These are phyloP conservation scores for Dreissena rostriformis DNA, from an alignment of 1,140 invertebrate genomes.

Conservation along the genomic window DNA sequence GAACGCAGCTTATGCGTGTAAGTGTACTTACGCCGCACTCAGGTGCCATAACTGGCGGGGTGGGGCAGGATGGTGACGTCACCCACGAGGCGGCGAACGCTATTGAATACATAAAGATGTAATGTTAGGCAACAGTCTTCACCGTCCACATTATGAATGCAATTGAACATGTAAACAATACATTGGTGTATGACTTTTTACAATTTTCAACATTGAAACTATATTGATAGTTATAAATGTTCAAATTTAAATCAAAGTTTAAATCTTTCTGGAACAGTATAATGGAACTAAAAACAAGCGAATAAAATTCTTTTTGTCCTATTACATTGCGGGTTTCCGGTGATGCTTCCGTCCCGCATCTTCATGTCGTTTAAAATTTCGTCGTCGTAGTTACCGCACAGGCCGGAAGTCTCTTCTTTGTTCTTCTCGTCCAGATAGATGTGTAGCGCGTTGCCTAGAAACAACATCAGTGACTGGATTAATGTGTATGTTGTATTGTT, in stretches of 20 bases:
- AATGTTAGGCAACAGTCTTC: too few relatives aligned
- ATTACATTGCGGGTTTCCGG: background rate
- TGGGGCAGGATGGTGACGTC: background rate
- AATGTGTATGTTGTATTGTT: too few relatives aligned
- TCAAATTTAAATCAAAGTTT: too few relatives aligned
- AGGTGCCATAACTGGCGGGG: background rate
- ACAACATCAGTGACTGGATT: too few relatives aligned
- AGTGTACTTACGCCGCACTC: background rate
- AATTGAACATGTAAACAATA: too few relatives aligned
- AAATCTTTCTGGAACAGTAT: too few relatives aligned
- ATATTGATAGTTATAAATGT: too few relatives aligned
- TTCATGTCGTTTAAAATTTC: background rate
- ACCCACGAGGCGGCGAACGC: background rate
- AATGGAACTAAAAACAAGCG: too few relatives aligned
- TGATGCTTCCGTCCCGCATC: background rate
- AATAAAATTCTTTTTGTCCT: background rate
- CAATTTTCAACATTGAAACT: too few relatives aligned
- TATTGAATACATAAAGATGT: background rate
- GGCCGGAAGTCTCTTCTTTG: background rate
- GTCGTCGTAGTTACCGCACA: slow-evolving; percentile 1
- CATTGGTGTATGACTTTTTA: too few relatives aligned
- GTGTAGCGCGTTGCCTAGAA: background rate
- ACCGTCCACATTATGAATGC: too few relatives aligned
- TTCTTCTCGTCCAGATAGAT: background rate
- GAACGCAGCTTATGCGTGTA: too few relatives aligned